Conservation (phyloP, 1,140 invertebrate genomes). For the Drosophila chauvacae region DNA sequence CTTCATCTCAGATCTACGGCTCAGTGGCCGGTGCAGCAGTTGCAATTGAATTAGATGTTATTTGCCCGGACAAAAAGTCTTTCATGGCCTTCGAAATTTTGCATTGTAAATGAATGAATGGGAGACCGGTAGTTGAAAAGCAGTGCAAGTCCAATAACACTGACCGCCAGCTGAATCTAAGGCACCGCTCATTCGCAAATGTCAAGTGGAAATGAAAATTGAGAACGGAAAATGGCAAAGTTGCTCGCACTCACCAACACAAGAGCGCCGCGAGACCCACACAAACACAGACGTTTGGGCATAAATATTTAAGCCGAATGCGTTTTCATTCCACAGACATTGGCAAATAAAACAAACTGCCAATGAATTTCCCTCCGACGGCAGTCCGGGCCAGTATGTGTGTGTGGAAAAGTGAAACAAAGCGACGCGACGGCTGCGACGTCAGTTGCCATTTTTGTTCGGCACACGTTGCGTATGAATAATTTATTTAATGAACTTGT, state of each 20-base stretch:
- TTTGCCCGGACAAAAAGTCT: slow-evolving; percentile 54
- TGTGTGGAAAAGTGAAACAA: slow-evolving; percentile 68
- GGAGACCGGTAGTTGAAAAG: background rate
- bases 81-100: slow-evolving; percentile 40
- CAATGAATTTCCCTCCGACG: slow-evolving; percentile 57
- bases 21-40: slow-evolving; percentile 10
- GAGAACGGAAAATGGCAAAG: slow-evolving; percentile 21
- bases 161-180: slow-evolving; percentile 10
- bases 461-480: slow-evolving; percentile 83
- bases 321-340: slow-evolving; percentile 81
- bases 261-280: slow-evolving; percentile 21
- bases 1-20: slow-evolving; percentile 13
- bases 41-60: slow-evolving; percentile 62
- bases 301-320: slow-evolving; percentile 84
- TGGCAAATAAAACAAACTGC: slow-evolving; percentile 76
- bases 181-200: slow-evolving; percentile 44
- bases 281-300: slow-evolving; percentile 79
- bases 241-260: background rate
- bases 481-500: slow-evolving; percentile 84
- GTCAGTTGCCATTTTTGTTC: slow-evolving; percentile 69
- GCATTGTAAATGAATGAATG: slow-evolving; percentile 10
- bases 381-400: slow-evolving; percentile 8
- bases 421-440: slow-evolving; percentile 51
- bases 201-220: slow-evolving; percentile 58
- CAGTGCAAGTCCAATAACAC: slow-evolving; percentile 29